phyloP scores from a whole-genome alignment of 2,113 vertebrate species.

The Puma concolor region DNA sequence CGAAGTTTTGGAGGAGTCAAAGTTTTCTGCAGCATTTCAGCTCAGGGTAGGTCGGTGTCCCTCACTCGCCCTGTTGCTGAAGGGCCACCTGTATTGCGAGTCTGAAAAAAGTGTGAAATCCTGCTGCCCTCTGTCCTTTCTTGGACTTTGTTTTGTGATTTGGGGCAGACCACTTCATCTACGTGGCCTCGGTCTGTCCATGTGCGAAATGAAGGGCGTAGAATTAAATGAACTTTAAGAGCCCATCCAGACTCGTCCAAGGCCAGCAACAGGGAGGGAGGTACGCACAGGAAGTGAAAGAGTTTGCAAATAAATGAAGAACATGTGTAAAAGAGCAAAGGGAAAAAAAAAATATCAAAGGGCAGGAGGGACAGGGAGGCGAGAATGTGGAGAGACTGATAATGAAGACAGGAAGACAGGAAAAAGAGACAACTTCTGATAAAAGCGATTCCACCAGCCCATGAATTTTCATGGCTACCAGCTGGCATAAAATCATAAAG shows the following conservation, averaged over 20 bases:
- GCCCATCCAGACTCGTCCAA: not conserved
- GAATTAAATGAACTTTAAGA: not conserved
- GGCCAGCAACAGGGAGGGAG: not conserved
- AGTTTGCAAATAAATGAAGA: not conserved
- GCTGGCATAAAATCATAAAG: constrained; percentile 74
- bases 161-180: not conserved
- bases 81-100: not conserved
- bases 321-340: not conserved
- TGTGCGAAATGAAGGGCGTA: not conserved
- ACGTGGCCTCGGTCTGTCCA: not conserved
- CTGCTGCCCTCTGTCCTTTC: not conserved
- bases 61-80: not conserved
- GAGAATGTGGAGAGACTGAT: not conserved
- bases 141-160: not conserved
- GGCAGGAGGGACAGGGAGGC: not conserved
- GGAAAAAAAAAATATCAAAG: not conserved
- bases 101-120: not conserved
- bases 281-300: not conserved
- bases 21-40: not conserved
- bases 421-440: not conserved
- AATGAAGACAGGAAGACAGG: not conserved
- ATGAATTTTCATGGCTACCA: constrained; percentile 80
- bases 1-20: not conserved
- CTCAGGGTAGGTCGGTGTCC: not conserved
- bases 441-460: constrained; percentile 48